These are phyloP conservation scores for Cyclargus thomasi DNA, from an alignment of 1,140 invertebrate genomes.

Conservation along the genomic window DNA sequence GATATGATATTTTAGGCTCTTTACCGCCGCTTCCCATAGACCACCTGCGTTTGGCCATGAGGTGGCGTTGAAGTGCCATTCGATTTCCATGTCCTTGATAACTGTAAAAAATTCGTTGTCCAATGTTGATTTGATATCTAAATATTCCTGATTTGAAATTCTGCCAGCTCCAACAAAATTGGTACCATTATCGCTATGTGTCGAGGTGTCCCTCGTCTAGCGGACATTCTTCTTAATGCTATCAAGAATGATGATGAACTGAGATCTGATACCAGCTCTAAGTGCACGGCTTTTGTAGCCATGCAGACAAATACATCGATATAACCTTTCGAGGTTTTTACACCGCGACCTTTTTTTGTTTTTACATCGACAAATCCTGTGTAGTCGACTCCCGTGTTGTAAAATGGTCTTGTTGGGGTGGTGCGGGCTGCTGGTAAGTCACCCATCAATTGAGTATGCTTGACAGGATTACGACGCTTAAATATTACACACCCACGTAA, in stretches of 20 bases:
- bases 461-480: constrained; percentile 6
- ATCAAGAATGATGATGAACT: constrained; percentile 22
- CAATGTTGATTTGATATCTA: not conserved
- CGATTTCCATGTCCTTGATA: not conserved
- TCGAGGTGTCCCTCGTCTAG: constrained; percentile 16
- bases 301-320: constrained; percentile 23
- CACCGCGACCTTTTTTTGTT: constrained; percentile 16
- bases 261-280: constrained; percentile 27
- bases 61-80: constrained; percentile 9
- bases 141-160: constrained; percentile 9
- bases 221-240: constrained; percentile 18
- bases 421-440: constrained; percentile 18
- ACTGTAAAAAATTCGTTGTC: not conserved
- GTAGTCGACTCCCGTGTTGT: constrained; percentile 16
- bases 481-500: constrained; percentile 1
- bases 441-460: constrained; percentile 17
- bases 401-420: constrained; percentile 16
- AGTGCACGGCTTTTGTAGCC: constrained; percentile 24
- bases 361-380: constrained; percentile 18
- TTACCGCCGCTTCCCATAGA: constrained; percentile 16
- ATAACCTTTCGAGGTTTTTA: constrained; percentile 21
- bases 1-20: constrained; percentile 17
- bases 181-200: constrained; percentile 20
- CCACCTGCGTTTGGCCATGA: constrained; percentile 8
- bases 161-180: constrained; percentile 18